phyloP scores from a whole-genome alignment of 2,113 vertebrate species.

The Melanostigma gelatinosum region DNA sequence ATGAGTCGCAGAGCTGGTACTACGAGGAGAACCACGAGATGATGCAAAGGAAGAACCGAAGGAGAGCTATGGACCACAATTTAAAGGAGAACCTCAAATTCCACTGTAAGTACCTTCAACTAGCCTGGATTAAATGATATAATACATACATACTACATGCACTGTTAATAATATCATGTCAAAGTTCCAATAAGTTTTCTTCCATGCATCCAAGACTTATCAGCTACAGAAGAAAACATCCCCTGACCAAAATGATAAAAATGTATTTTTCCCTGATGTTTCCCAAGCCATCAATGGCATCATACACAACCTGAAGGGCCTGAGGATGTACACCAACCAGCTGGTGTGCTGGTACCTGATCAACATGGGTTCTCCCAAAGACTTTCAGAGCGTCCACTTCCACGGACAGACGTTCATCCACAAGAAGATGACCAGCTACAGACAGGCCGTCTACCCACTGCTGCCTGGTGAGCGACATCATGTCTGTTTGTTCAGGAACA shows the following conservation, averaged over 20 bases:
- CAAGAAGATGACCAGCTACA: slow-evolving; percentile 83
- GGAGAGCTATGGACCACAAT: slow-evolving; percentile 49
- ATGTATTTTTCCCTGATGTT: background rate
- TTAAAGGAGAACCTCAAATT: slow-evolving; percentile 83
- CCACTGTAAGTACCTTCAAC: slow-evolving; percentile 80
- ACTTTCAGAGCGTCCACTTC: slow-evolving; percentile 92
- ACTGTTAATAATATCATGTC: background rate
- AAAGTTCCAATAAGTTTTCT: background rate
- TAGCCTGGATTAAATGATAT: slow-evolving; percentile 1
- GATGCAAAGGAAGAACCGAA: slow-evolving; percentile 68
- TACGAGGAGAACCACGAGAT: slow-evolving; percentile 80
- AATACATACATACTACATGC: background rate
- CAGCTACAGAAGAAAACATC: background rate
- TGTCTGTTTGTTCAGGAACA: background rate
- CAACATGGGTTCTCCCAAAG: slow-evolving; percentile 90
- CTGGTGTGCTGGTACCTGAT: slow-evolving; percentile 89
- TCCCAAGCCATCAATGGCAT: slow-evolving; percentile 93
- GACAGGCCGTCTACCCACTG: slow-evolving; percentile 88
- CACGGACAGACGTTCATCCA: slow-evolving; percentile 93
- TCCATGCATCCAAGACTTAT: background rate
- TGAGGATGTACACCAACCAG: slow-evolving; percentile 91
- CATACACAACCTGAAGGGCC: slow-evolving; percentile 88
- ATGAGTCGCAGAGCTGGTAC: slow-evolving; percentile 97
- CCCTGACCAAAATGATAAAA: background rate
- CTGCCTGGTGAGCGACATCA: slow-evolving; percentile 85